Percentiles rank a stretch among this genome's conserved stretches.
Conservation (phyloP, 2,797 vertebrate genomes). For the Anas acuta region DNA sequence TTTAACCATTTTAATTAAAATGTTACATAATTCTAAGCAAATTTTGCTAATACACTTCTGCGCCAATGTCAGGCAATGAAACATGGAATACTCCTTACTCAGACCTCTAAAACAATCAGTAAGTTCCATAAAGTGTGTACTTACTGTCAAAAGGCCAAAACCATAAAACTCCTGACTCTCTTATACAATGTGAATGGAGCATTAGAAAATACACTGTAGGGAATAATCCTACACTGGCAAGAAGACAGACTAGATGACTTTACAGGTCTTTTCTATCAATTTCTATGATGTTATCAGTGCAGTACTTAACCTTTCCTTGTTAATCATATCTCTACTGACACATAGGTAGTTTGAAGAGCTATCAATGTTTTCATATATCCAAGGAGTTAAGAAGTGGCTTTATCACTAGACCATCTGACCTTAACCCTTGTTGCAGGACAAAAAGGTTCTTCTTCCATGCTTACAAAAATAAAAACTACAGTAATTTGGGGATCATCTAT, state of each 20-base stretch:
- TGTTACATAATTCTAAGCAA: constrained; percentile 42
- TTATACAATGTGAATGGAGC: background rate
- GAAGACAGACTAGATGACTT: background rate
- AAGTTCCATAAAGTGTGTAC: background rate
- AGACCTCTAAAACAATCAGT: constrained; percentile 40
- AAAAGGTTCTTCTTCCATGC: background rate
- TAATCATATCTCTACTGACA: background rate
- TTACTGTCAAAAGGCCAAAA: constrained; percentile 49
- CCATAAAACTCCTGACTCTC: constrained; percentile 35
- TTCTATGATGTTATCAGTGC: constrained; percentile 2
- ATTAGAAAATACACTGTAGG: background rate
- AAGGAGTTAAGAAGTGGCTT: background rate
- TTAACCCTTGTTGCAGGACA: background rate
- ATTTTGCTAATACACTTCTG: constrained; percentile 39
- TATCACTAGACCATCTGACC: background rate
- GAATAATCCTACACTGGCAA: constrained; percentile 32
- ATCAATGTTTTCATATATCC: background rate
- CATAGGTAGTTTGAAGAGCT: background rate
- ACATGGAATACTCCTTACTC: background rate
- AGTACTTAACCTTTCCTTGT: background rate
- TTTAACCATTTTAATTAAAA: constrained; percentile 46
- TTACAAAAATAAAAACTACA: background rate
- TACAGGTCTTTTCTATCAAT: background rate
- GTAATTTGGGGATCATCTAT: background rate
- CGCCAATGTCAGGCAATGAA: constrained; percentile 30